phyloP scores from a whole-genome alignment of 2,888 invertebrate genomes.

The Temnothorax unifasciatus region DNA sequence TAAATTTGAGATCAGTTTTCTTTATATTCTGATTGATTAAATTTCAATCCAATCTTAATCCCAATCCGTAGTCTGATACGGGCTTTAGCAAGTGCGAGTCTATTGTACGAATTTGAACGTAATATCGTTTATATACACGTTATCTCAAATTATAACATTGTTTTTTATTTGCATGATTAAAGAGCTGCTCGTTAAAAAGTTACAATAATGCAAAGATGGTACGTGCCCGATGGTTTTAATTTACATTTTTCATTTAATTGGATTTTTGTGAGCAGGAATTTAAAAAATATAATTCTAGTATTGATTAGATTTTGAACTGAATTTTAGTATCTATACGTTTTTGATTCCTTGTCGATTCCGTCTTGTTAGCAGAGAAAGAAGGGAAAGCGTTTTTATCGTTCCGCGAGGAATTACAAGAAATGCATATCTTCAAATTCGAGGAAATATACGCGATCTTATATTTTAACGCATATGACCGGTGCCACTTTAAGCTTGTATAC shows the following conservation, averaged over 20 bases:
- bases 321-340: neutral
- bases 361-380: neutral
- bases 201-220: neutral
- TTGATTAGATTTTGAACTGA: neutral
- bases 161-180: neutral
- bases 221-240: neutral
- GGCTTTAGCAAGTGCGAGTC: neutral
- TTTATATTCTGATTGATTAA: no score
- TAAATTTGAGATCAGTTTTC: no score
- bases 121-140: neutral
- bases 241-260: neutral
- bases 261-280: neutral
- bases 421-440: neutral
- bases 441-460: neutral
- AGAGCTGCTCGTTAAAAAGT: neutral
- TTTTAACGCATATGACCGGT: conserved; percentile 3
- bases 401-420: neutral
- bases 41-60: no score
- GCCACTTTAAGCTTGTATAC: conserved; percentile 20
- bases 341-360: neutral
- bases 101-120: neutral
- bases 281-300: neutral
- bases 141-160: neutral
- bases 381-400: neutral
- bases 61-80: no score